phyloP scores from a whole-genome alignment of 2,888 invertebrate species.

The Diogma glabrata region DNA sequence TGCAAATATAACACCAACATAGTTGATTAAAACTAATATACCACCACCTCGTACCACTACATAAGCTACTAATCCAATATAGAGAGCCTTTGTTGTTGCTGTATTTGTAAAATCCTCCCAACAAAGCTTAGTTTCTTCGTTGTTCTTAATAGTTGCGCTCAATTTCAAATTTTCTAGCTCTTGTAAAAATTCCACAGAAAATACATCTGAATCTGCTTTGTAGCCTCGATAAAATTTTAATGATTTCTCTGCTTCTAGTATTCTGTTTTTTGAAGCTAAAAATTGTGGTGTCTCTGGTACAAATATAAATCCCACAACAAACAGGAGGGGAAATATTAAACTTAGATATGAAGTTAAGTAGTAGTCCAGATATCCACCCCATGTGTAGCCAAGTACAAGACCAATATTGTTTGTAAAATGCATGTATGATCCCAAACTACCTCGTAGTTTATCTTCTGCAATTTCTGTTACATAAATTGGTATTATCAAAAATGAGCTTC shows the following conservation, averaged over 20 bases:
- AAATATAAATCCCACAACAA: conserved; percentile 4
- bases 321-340: not conserved
- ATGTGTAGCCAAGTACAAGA: conserved; percentile 25
- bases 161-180: not conserved
- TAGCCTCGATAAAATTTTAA: conserved; percentile 6
- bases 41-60: conserved; percentile 30
- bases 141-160: too few relatives aligned
- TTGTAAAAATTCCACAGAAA: not conserved
- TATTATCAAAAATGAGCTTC: conserved; percentile 27
- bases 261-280: conserved; percentile 4
- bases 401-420: conserved; percentile 30
- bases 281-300: conserved; percentile 13
- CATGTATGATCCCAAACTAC: conserved; percentile 31
- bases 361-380: conserved; percentile 20
- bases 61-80: conserved; percentile 29
- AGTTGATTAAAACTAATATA: conserved; percentile 29
- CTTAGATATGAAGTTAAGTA: not conserved
- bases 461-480: conserved; percentile 31
- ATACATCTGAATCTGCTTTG: not conserved
- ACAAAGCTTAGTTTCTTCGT: too few relatives aligned
- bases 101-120: too few relatives aligned
- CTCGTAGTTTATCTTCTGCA: conserved; percentile 32
- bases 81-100: not conserved
- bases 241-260: conserved; percentile 11
- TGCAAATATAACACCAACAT: conserved; percentile 30